These are phyloP conservation scores for Mamestra brassicae DNA, from an alignment of 2,888 invertebrate species.

Conservation along the genomic window DNA sequence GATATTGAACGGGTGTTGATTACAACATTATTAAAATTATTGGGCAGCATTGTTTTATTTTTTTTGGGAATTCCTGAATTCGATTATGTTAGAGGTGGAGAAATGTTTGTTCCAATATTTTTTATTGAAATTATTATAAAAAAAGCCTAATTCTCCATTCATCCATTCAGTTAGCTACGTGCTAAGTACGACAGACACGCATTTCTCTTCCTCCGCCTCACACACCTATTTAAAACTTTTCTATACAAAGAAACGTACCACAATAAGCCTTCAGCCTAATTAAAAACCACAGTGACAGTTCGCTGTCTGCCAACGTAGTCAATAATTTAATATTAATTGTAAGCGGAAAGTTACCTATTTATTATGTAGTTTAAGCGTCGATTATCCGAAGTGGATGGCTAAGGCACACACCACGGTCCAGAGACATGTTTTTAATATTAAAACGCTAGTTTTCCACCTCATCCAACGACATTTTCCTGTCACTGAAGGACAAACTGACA, in stretches of 20 bases:
- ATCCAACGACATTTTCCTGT: conserved; percentile 84
- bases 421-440: conserved; percentile 79
- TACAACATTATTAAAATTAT: conserved; percentile 47
- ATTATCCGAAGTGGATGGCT: conserved; percentile 62
- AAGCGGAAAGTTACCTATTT: conserved; percentile 68
- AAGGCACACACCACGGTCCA: conserved; percentile 57
- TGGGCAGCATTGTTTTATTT: conserved; percentile 13
- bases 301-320: conserved; percentile 61
- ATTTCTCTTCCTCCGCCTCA: conserved; percentile 39
- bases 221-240: conserved; percentile 45
- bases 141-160: conserved; percentile 1
- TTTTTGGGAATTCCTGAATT: background rate
- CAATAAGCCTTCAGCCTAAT: conserved; percentile 48
- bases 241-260: conserved; percentile 49
- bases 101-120: background rate
- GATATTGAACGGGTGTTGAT: conserved; percentile 46
- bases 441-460: conserved; percentile 82
- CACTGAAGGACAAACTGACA: conserved; percentile 80
- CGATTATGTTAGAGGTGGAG: background rate
- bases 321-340: conserved; percentile 70
- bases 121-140: conserved; percentile 8
- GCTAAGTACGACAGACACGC: conserved; percentile 52
- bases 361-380: conserved; percentile 65
- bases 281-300: conserved; percentile 62
- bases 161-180: conserved; percentile 29